Conservation (phyloP, 2,888 invertebrate species). For the Melanostoma scalare region DNA sequence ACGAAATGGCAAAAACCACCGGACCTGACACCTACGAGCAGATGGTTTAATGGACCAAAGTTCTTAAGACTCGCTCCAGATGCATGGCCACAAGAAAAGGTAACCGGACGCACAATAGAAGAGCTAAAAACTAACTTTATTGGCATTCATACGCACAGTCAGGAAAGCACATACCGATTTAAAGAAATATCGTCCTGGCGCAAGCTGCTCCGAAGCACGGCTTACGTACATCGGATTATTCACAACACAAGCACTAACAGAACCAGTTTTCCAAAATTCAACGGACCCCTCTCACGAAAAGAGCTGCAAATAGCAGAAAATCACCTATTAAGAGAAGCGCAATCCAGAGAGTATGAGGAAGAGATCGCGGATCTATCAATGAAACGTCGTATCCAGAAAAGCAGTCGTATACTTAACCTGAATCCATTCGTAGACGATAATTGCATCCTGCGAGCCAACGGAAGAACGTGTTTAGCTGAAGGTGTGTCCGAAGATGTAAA, state of each 20-base stretch:
- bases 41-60: conserved; percentile 23
- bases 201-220: not conserved
- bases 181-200: not conserved
- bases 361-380: not conserved
- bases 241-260: not conserved
- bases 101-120: not conserved
- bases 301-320: not conserved
- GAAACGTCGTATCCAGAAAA: not conserved
- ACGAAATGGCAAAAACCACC: not conserved
- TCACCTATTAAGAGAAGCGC: not conserved
- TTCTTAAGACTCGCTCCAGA: not conserved
- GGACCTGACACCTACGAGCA: not conserved
- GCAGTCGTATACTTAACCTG: not conserved
- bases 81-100: conserved; percentile 1
- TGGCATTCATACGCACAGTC: not conserved
- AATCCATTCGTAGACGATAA: not conserved
- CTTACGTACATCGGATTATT: not conserved
- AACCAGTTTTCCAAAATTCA: not conserved
- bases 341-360: not conserved
- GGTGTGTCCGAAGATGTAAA: no score
- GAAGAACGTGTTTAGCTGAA: not conserved
- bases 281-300: not conserved
- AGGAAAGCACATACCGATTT: not conserved
- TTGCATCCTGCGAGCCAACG: not conserved
- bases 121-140: conserved; percentile 1